Evolutionary conservation across 2,113 vertebrate species (phyloP), one percentile per base, ranked within the genome.

Genomic region (Lontra canadensis): DNA sequence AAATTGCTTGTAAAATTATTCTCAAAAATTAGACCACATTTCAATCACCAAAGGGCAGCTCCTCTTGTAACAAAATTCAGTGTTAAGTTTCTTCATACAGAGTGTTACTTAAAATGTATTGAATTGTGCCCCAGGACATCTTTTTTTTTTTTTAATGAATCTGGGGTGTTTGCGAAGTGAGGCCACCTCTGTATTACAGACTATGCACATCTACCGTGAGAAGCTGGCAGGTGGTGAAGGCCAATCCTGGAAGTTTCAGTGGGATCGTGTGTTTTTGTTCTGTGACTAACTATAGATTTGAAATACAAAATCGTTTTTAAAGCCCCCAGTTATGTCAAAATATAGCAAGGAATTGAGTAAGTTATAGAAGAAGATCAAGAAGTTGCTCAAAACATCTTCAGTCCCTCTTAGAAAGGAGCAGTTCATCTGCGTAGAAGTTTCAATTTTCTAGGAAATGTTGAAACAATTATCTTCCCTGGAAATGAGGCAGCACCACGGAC

Each of bases 271-370:
- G 44, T 34, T 88, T 90, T 92, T 82, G 21, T 69, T 49, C 49
- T 86, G 4, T 86, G 36, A 76, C 92, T 78, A 92, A 36, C 44
- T 69, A 82, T n/a, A 65, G 17, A 63, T 82, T 39, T 78, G 12
- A 94, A 89, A 92, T 49, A 55, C 4, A 12, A 94, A 96, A 69
- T 89, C 47, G 49, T 21, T 67, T 89, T 81, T 81, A 63, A 92
- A 76, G 31, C 52, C 23, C 81, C 74, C 67, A 76, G 12, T 63
- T 94, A 82, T 61, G 7, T 94, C 79, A 96, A 94, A 96, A 86
- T 71, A 69, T 3, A 92, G n/a, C 42, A 81, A 76, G 29, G 18
- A 86, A 92, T 11, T 86, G 29, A 76, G 47, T 13, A 20, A 89
- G 42, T 69, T 74, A 42, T 10, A 80, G 59, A 89, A 94, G 18